These are phyloP conservation scores for Ursus arctos DNA, from an alignment of 2,113 vertebrate genomes.

Conservation along the genomic window DNA sequence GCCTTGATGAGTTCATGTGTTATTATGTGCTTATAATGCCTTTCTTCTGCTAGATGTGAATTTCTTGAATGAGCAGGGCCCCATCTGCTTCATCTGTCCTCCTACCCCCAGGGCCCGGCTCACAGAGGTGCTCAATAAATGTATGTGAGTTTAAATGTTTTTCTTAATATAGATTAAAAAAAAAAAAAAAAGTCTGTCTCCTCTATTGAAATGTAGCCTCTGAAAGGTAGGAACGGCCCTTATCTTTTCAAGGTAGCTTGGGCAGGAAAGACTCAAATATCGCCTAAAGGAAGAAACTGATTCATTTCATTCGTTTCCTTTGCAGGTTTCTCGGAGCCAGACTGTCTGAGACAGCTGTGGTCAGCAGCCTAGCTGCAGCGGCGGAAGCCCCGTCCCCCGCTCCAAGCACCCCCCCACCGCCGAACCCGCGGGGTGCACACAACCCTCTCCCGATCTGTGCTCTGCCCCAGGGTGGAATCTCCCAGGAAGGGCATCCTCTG, in stretches of 20 bases:
- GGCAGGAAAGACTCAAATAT: neutral
- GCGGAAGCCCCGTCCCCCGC: accelerated
- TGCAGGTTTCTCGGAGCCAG: neutral
- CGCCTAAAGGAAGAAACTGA: neutral
- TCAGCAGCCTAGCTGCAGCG: accelerated
- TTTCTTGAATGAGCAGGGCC: neutral
- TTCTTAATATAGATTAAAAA: neutral
- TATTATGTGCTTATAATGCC: neutral
- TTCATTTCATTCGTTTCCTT: neutral
- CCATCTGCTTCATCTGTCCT: neutral
- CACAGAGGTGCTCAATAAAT: neutral
- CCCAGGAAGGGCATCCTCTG: neutral
- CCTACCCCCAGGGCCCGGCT: no score
- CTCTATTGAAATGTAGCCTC: neutral
- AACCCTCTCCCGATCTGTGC: neutral
- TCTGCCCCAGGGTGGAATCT: neutral
- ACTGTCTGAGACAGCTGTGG: neutral
- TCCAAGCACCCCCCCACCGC: neutral
- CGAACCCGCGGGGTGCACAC: neutral
- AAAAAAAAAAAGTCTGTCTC: neutral
- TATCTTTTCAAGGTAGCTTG: neutral
- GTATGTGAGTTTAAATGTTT: neutral
- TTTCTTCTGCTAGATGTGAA: neutral
- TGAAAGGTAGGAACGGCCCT: neutral
- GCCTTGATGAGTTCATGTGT: neutral